Base-by-base conservation (phyloP, 2,113 vertebrate genomes). In the Plestiodon gilberti region DNA sequence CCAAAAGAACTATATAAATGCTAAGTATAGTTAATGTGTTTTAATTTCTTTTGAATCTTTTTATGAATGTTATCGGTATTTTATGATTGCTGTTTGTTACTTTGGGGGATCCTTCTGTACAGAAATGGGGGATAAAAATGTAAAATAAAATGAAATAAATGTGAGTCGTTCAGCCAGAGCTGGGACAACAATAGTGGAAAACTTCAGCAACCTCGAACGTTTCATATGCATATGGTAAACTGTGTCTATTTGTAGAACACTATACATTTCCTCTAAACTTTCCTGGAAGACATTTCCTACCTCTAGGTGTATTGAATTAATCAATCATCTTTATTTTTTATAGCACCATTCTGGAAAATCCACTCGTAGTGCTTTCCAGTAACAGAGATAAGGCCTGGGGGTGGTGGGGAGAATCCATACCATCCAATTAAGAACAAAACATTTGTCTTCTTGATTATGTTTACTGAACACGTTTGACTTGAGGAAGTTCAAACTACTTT, bases 291-390 rank as follows among this genome's bases (percentile, higher is more conserved):
- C 23, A 87, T 89, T 96, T 93, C 88, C 89, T 89, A 91, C 83
- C 55, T 82, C 13, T 70, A 89, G 88, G 81, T 80, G 85, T 92
- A 94, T 88, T 93, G 89, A 93, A 94, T 94, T 94, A 95, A 96
- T 96, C 95, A 95, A 96, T 96, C 93, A 94, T 64, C 77, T 88
- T 95, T 94, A 94, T 92, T 94, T 96, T 96, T 96, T 96, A 95
- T 95, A 91, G 35, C 90, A 86, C 83, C 90, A 55, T 96, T 93
- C 94, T 96, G 93, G 93, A 97, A 97, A 96, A 95, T 88, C 70
- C 57, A 81, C 91, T 95, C 86, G 55, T 93, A 88, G 62, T 35
- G 40, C 90, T 96, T 96, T 96, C 92, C 95, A 94, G 95, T 96
- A 97, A 96, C 20, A 91, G 90, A 90, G 77, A 91, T 94, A 93